phyloP scores from a whole-genome alignment of 1,140 invertebrate species.

The Pseudomyrmex sp. region DNA sequence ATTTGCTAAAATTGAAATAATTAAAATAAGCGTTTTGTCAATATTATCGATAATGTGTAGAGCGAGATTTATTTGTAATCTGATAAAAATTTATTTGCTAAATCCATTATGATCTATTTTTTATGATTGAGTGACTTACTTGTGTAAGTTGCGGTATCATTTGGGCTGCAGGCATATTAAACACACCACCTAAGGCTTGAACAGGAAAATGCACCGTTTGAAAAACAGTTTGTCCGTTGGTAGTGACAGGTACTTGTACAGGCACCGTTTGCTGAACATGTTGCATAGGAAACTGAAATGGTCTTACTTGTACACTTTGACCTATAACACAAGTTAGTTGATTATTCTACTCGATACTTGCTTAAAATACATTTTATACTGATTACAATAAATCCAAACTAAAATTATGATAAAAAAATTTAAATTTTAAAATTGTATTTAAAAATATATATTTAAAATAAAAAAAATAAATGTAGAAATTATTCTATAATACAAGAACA shows the following conservation, averaged over 20 bases:
- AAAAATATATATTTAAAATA: too few relatives aligned
- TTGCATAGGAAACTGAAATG: conserved; percentile 92
- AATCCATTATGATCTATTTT: conserved; percentile 12
- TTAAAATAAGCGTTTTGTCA: conserved; percentile 32
- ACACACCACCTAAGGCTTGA: conserved; percentile 88
- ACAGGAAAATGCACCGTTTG: conserved; percentile 97
- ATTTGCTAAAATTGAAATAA: conserved; percentile 78
- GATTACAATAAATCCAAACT: too few relatives aligned
- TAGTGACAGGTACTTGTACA: conserved; percentile 96
- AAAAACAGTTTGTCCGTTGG: conserved; percentile 96
- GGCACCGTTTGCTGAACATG: conserved; percentile 91
- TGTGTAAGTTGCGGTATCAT: conserved; percentile 91
- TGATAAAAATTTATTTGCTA: conserved; percentile 15
- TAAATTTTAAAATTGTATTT: too few relatives aligned
- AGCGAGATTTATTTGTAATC: conserved; percentile 63
- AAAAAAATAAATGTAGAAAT: not conserved
- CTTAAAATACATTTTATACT: not conserved
- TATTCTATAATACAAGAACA: too few relatives aligned
- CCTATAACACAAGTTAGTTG: conserved; percentile 82
- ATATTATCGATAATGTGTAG: conserved; percentile 80
- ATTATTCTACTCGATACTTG: not conserved
- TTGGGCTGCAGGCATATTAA: conserved; percentile 87
- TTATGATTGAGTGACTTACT: conserved; percentile 75
- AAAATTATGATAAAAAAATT: too few relatives aligned
- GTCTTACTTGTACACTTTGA: conserved; percentile 91